A percentile compares a stretch with the other conserved stretches of the same genome.
Evolutionary conservation across 1,140 invertebrate genomes (phyloP).

Genomic region (Aporrectodea caliginosa): DNA sequence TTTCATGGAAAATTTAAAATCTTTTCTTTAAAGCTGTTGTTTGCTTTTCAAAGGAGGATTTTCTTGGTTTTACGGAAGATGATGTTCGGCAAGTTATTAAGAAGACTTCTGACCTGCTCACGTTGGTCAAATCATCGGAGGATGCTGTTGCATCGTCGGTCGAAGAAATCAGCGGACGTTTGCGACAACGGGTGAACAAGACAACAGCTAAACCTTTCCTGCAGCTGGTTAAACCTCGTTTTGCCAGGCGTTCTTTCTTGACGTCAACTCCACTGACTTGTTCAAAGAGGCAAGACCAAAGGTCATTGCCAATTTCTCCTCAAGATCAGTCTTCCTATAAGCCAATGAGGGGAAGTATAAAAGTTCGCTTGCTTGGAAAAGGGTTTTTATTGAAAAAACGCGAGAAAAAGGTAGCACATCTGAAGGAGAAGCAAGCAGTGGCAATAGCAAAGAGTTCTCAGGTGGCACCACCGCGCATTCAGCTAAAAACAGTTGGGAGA

Average conservation of each 20-base stretch:
- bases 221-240: constrained; percentile 10
- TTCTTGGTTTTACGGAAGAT: constrained; percentile 50
- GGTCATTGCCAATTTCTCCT: background rate
- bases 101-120: constrained; percentile 33
- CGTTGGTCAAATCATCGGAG: constrained; percentile 25
- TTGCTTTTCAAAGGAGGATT: constrained; percentile 53
- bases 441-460: background rate
- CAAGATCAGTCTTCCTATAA: background rate
- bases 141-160: background rate
- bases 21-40: no score
- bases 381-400: constrained; percentile 4
- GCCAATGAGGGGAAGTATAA: constrained; percentile 21
- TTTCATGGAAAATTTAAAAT: no score
- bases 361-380: constrained; percentile 5
- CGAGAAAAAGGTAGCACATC: background rate
- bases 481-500: background rate
- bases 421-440: background rate
- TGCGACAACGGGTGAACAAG: background rate
- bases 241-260: constrained; percentile 1
- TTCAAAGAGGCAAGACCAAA: background rate
- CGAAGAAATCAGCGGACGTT: background rate
- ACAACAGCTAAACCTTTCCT: background rate
- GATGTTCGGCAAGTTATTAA: constrained; percentile 42
- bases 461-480: background rate
- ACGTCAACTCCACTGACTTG: background rate